phyloP scores from a whole-genome alignment of 2,113 vertebrate genomes.

The Megaleporinus macrocephalus region DNA sequence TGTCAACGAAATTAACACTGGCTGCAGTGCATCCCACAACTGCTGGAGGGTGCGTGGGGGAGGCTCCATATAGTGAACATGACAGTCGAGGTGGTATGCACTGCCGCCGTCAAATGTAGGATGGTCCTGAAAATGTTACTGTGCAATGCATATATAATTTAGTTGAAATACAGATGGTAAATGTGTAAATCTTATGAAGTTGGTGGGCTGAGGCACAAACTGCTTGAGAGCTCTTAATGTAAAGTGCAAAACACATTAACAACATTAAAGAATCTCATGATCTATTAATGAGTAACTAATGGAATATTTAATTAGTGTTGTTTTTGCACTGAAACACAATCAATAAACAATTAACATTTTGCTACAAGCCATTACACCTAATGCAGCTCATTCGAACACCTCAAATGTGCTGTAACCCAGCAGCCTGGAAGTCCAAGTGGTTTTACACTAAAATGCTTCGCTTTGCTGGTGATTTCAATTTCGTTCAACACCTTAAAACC shows the following conservation, averaged over 20 bases:
- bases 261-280: not conserved
- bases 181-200: too few relatives aligned
- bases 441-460: not conserved
- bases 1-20: too few relatives aligned
- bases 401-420: not conserved
- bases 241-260: not conserved
- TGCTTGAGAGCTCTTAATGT: not conserved
- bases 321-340: not conserved
- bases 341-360: not conserved
- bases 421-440: not conserved
- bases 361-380: not conserved
- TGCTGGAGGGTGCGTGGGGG: too few relatives aligned
- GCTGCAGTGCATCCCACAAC: too few relatives aligned
- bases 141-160: too few relatives aligned
- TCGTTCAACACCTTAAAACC: not conserved
- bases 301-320: constrained; percentile 12
- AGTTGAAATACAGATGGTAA: too few relatives aligned
- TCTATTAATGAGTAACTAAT: constrained; percentile 9
- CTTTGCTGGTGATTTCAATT: not conserved
- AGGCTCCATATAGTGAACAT: too few relatives aligned
- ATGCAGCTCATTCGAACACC: not conserved
- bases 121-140: too few relatives aligned
- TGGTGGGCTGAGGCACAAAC: not conserved
- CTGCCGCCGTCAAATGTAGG: too few relatives aligned
- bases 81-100: too few relatives aligned